Percentiles rank a stretch among this genome's conserved stretches.
phyloP scores from a whole-genome alignment of 2,888 invertebrate species.

The Acanthosepion pharaonis region DNA sequence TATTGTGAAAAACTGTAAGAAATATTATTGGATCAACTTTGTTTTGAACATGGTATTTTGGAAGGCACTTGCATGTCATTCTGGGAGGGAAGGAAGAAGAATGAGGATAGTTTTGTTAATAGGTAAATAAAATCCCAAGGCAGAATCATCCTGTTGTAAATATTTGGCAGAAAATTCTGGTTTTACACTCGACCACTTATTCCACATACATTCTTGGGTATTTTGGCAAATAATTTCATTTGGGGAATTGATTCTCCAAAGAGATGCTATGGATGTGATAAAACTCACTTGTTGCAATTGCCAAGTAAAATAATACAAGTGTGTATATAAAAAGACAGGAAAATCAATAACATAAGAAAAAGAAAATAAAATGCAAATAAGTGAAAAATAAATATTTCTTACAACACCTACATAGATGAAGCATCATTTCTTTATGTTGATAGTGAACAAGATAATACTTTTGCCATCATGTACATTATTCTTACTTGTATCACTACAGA shows the following conservation, averaged over 20 bases:
- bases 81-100: not conserved
- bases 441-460: no score
- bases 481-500: no score
- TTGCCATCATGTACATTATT: no score
- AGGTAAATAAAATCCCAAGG: not conserved
- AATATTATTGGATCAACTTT: not conserved
- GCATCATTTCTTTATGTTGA: no score
- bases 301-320: no score
- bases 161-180: not conserved
- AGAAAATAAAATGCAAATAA: no score
- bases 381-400: no score
- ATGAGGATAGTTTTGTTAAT: no score
- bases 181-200: not conserved
- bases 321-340: no score
- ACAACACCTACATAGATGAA: no score
- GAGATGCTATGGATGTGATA: not conserved
- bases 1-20: no score
- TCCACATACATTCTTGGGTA: not conserved
- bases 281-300: not conserved
- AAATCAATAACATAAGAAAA: no score
- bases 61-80: not conserved
- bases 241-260: not conserved
- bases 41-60: not conserved
- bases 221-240: constrained; percentile 4
- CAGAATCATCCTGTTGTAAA: not conserved